Percentiles rank a stretch among this genome's conserved stretches.
Evolutionary conservation across 2,797 vertebrate species (phyloP).

Genomic region (Sebastes miniatus): DNA sequence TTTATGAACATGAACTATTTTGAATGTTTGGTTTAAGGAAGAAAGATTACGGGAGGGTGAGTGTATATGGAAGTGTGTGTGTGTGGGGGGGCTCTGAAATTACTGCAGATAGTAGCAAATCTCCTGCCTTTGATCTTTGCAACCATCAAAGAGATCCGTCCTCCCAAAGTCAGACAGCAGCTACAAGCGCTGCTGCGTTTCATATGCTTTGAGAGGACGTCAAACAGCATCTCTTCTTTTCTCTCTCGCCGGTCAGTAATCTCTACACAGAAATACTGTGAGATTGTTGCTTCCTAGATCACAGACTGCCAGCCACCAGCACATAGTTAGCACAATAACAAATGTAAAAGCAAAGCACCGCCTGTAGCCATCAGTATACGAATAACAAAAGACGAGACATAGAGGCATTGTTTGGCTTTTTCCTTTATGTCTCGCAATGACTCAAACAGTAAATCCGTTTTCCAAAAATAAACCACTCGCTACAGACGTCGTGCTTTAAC

Average conservation of each 20-base stretch:
- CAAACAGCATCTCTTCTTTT: constrained; percentile 64
- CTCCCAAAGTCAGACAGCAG: constrained; percentile 67
- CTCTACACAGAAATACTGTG: constrained; percentile 37
- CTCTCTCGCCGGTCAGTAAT: constrained; percentile 60
- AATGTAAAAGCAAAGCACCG: constrained; percentile 9
- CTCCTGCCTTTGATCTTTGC: constrained; percentile 78
- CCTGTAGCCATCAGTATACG: constrained; percentile 1
- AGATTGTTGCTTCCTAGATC: constrained; percentile 23
- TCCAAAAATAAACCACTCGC: not conserved
- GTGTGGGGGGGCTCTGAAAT: constrained; percentile 58
- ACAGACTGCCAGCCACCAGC: constrained; percentile 13
- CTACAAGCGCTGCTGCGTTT: constrained; percentile 57
- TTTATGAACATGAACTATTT: constrained; percentile 41
- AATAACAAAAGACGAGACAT: not conserved
- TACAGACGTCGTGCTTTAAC: not conserved
- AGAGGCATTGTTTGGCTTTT: constrained; percentile 7
- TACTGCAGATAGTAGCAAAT: constrained; percentile 78
- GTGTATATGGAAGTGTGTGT: not conserved
- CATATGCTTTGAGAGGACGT: constrained; percentile 65
- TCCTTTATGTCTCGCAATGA: not conserved
- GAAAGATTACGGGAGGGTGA: constrained; percentile 7
- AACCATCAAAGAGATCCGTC: constrained; percentile 76
- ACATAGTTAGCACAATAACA: constrained; percentile 31
- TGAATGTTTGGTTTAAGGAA: constrained; percentile 32
- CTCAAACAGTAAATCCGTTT: constrained; percentile 12